Conservation (phyloP, 2,888 invertebrate genomes). For the Sinotaia quadrata region DNA sequence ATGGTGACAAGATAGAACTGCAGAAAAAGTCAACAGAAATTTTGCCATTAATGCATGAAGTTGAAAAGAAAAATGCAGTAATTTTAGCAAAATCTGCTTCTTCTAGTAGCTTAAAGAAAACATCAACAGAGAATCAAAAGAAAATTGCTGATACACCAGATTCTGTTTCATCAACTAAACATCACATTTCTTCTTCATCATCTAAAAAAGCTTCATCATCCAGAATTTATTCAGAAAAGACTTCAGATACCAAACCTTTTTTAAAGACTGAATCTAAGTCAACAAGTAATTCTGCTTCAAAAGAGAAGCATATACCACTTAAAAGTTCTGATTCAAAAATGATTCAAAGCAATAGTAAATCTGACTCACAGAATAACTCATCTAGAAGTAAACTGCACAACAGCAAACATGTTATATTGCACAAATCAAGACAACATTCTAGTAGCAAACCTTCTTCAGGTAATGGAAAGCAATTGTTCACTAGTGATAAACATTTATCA, state of each 20-base stretch:
- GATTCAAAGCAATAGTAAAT: no score
- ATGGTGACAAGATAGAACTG: not conserved
- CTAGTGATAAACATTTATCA: no score
- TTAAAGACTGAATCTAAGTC: not conserved
- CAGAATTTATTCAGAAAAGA: not conserved
- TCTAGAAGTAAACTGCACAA: not conserved
- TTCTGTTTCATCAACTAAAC: slow-evolving; percentile 5
- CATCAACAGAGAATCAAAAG: not conserved
- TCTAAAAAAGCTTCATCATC: not conserved
- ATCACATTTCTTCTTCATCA: not conserved
- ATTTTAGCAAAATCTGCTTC: slow-evolving; percentile 9
- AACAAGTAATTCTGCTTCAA: not conserved
- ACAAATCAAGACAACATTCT: not conserved
- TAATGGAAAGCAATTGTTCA: not conserved
- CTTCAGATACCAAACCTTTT: not conserved
- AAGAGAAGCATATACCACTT: not conserved
- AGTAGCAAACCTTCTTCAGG: not conserved
- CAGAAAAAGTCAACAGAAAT: not conserved
- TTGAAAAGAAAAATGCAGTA: not conserved
- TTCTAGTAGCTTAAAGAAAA: slow-evolving; percentile 9
- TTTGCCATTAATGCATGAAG: not conserved
- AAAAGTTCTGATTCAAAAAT: no score
- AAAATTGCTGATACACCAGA: not conserved
- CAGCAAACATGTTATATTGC: not conserved
- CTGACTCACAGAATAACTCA: no score